Evolutionary conservation across 1,140 invertebrate genomes (phyloP).

Genomic region (Trinorchestia longiramus): DNA sequence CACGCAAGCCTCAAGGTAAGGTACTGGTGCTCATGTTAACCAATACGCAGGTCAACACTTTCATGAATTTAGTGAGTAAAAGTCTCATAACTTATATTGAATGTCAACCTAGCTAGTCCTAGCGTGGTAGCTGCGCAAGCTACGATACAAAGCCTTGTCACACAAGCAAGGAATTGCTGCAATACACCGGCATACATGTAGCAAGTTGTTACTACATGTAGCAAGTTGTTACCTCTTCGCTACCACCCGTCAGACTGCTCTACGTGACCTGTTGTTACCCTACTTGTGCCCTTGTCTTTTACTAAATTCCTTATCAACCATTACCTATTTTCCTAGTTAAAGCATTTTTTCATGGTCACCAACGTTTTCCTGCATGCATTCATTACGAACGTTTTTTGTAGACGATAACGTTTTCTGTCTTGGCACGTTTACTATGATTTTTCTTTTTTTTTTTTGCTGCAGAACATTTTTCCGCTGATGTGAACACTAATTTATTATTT

Average conservation of each 20-base stretch:
- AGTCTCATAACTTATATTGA: conserved; percentile 29
- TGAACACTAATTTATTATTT: neutral
- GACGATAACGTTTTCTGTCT: neutral
- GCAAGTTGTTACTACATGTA: neutral
- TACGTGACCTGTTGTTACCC: neutral
- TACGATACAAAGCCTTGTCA: neutral
- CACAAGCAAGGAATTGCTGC: neutral
- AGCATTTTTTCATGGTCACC: neutral
- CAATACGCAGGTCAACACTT: neutral
- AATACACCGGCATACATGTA: neutral
- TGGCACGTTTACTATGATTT: neutral
- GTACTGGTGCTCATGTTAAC: neutral
- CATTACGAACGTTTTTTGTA: neutral
- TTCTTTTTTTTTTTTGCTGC: neutral
- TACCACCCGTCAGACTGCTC: neutral
- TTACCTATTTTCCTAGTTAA: neutral
- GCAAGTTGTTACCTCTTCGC: neutral
- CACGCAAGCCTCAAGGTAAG: neutral
- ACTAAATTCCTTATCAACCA: neutral
- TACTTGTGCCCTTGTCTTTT: neutral
- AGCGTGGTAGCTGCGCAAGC: neutral
- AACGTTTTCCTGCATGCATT: neutral
- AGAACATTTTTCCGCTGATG: neutral
- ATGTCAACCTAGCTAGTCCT: neutral
- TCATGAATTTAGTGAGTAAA: conserved; percentile 6